Evolutionary conservation across 2,888 invertebrate genomes (phyloP), one percentile per base, ranked within the genome.

Genomic region (Zhuqinia jingwanae): DNA sequence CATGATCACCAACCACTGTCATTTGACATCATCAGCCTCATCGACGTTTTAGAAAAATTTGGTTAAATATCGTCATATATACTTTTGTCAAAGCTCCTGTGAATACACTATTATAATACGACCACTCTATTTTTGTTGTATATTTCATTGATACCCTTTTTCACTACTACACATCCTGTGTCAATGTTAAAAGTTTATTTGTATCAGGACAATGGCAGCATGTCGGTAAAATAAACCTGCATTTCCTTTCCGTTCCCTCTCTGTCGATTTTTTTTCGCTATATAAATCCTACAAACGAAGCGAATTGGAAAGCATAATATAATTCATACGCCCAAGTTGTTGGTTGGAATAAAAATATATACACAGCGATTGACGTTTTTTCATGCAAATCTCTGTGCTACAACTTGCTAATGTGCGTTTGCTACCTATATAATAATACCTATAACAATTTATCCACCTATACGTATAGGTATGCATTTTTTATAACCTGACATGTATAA

Each of bases 181-280:
- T 56, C 75, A 53, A 75, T 56, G 75, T 56, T 56, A 73, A 75
- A 70, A 70, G 70, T 70, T 47, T 70, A 45, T 70, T 75, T 75
- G 2, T 50, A 53, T 8, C 36, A 75, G 30, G 56, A 75, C 75
- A 75, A 75, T 75, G 56, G 75, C 15, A 30, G 27, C 56, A 56
- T 75, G 53, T 75, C 75, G 75, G 75, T 75, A 53, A 75, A 75
- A 70, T 70, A 75, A 75, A 20, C 56, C 36, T 75, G 75, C 20
- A 56, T 20, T 75, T 75, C 75, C 75, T 53, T 30, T 47, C 27
- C 25, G 6, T 20, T 10, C 53, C 36, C 75, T 56, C 56, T 30
- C 53, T 20, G 10, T 36, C 30, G 36, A 30, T 56, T 53, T 27
- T 75, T 75, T 27, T 75, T 73, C 15, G 53, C 73, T n/a, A 8